Base-by-base conservation (phyloP, 2,888 invertebrate genomes). In the Pandemis corylana region DNA sequence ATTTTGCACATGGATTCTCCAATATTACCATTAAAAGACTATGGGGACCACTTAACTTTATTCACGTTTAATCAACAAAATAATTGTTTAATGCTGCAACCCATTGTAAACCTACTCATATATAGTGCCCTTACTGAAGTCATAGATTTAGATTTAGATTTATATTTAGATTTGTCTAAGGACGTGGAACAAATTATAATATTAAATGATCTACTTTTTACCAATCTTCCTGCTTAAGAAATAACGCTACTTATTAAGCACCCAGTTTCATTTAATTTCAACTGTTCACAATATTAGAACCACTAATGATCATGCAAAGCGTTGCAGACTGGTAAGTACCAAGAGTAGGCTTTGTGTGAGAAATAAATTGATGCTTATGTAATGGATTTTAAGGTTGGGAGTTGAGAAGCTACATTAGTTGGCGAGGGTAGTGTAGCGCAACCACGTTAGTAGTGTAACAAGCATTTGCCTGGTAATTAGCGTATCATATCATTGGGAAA, bases 391-490 rank as follows among this genome's bases (percentile, higher is more conserved):
- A 74, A 49, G 42, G 69, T 69, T 61, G 10, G 15, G 49, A 69
- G 15, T 74, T 69, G 49, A 42, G n/a, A 49, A 74, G 65, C 69
- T 51, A 65, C 7, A 6, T 46, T 44, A 56, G 53, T 46, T 49
- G 59, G 73, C 64, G 61, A 51, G 20, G 62, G 44, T 51, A 59
- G 20, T 46, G 59, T 69, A 59, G 49, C 65, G 73, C 49, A 64
- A 64, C 65, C 7, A 68, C 63, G 65, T 74, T 69, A 49, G 65
- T 71, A 53, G n/a, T n/a, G 20, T 42, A 69, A 41, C 59, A 20
- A 74, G 49, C 64, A 41, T 61, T 71, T 71, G 65, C 49, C 66
- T 65, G 28, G 73, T 74, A 74, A 74, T 74, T 74, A 74, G 73
- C 59, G 68, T 69, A 49, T 74, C 59, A 65, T 74, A 65, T 74